Percentiles rank a stretch among this genome's conserved stretches.
Evolutionary conservation across 1,140 invertebrate species (phyloP).

Genomic region (Stegodyphus dumicola): DNA sequence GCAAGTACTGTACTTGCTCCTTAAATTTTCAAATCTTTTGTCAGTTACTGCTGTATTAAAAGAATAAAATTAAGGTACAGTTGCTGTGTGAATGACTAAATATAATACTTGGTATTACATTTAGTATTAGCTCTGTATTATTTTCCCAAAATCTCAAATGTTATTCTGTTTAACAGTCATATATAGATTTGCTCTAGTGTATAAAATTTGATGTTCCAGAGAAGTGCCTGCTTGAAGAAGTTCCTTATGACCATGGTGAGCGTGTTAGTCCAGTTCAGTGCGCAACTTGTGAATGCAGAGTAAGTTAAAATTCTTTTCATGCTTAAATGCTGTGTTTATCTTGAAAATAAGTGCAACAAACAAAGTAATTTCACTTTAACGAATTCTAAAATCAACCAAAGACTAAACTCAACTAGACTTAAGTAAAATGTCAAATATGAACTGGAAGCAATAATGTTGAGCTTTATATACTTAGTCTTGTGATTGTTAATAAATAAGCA

Average conservation of each 20-base stretch:
- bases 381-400: no score
- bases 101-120: background rate
- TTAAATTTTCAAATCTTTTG: no score
- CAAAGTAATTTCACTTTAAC: no score
- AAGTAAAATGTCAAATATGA: no score
- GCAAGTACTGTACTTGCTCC: no score
- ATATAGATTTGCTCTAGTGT: no score
- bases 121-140: background rate
- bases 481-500: no score
- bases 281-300: slow-evolving; percentile 68
- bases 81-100: background rate
- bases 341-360: background rate
- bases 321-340: background rate
- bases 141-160: background rate
- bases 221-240: slow-evolving; percentile 81
- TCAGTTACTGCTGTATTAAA: no score
- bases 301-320: slow-evolving; percentile 62
- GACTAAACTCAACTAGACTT: no score
- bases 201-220: slow-evolving; percentile 70
- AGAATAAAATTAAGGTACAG: no score
- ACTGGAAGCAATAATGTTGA: no score
- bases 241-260: slow-evolving; percentile 86
- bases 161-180: background rate
- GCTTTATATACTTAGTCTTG: no score
- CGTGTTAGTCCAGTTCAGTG: slow-evolving; percentile 75